phyloP scores from a whole-genome alignment of 2,888 invertebrate genomes.

The Sarcophaga variegata region DNA sequence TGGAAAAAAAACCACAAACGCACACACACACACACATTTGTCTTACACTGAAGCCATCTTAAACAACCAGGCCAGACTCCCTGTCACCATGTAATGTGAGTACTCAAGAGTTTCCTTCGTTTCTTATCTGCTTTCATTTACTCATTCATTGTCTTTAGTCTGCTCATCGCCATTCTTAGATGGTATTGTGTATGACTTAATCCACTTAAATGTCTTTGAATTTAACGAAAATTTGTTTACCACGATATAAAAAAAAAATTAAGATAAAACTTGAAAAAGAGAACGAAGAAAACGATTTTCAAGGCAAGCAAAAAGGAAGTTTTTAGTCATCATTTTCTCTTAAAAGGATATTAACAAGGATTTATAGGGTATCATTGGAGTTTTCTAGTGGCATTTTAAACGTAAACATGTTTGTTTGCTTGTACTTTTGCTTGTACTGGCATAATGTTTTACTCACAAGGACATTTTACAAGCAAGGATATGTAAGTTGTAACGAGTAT shows the following conservation, averaged over 20 bases:
- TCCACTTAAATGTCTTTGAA: slow-evolving; percentile 73
- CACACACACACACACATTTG: no score
- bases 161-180: slow-evolving; percentile 41
- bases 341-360: slow-evolving; percentile 71
- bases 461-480: not conserved
- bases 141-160: slow-evolving; percentile 19
- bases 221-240: slow-evolving; percentile 70
- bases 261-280: slow-evolving; percentile 12
- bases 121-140: slow-evolving; percentile 17
- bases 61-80: slow-evolving; percentile 31
- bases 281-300: not conserved
- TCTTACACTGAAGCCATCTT: no score
- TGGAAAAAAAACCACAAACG: slow-evolving; percentile 16
- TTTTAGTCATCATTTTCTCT: slow-evolving; percentile 24
- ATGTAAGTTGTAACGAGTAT: slow-evolving; percentile 39
- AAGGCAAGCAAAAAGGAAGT: not conserved
- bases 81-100: slow-evolving; percentile 37
- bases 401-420: slow-evolving; percentile 60
- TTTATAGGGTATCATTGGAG: slow-evolving; percentile 69
- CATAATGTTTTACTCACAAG: slow-evolving; percentile 19
- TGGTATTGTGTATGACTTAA: slow-evolving; percentile 69
- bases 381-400: slow-evolving; percentile 62
- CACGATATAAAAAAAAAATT: slow-evolving; percentile 44
- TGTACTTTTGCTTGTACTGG: slow-evolving; percentile 14
- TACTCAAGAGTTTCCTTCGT: slow-evolving; percentile 52